phyloP scores from a whole-genome alignment of 2,888 invertebrate species.

The Alloscopus bannaensis region DNA sequence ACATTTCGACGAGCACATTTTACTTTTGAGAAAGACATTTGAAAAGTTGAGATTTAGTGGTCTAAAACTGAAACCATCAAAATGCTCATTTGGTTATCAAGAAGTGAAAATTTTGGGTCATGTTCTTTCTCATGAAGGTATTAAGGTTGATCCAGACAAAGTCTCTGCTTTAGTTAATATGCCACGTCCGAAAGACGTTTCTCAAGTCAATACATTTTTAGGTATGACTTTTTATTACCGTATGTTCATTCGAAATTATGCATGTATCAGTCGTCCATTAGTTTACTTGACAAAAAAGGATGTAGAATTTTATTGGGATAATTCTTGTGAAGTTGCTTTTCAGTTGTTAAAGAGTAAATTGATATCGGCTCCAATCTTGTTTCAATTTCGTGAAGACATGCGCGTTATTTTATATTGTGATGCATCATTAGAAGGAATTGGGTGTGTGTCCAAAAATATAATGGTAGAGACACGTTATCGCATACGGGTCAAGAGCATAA shows the following conservation, averaged over 20 bases:
- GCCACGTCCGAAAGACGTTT: not conserved
- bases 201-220: not conserved
- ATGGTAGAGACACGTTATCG: not conserved
- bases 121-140: slow-evolving; percentile 3
- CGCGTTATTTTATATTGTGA: slow-evolving; percentile 6
- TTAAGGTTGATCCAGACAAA: slow-evolving; percentile 14
- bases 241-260: too few relatives aligned
- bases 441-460: not conserved
- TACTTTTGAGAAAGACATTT: not conserved
- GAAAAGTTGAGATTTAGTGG: not conserved
- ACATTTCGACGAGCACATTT: slow-evolving; percentile 16
- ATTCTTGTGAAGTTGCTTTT: slow-evolving; percentile 23
- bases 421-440: not conserved
- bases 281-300: slow-evolving; percentile 3
- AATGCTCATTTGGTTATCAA: slow-evolving; percentile 15
- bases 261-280: too few relatives aligned
- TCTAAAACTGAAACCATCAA: slow-evolving; percentile 15
- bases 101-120: slow-evolving; percentile 31
- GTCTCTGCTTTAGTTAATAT: slow-evolving; percentile 5
- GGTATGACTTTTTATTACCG: slow-evolving; percentile 17
- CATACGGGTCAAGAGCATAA: not conserved
- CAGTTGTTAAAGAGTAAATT: slow-evolving; percentile 22
- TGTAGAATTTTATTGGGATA: slow-evolving; percentile 13
- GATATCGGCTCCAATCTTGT: slow-evolving; percentile 6
- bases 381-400: slow-evolving; percentile 10